These are phyloP conservation scores for Macrophya annulata DNA, from an alignment of 2,888 invertebrate species.

Conservation along the genomic window DNA sequence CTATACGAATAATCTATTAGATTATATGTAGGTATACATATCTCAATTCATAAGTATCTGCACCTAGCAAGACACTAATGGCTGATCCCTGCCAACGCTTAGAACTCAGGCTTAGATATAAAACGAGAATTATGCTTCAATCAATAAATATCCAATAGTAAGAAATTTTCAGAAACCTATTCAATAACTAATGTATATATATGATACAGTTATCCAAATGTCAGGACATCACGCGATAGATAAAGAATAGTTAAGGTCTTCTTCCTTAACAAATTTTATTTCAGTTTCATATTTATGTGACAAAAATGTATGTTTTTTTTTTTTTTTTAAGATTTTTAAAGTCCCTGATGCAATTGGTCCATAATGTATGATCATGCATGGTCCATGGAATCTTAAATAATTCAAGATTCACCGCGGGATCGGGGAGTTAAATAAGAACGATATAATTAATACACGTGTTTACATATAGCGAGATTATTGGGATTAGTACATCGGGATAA, in stretches of 20 bases:
- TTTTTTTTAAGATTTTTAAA: no score
- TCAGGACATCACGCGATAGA: not conserved
- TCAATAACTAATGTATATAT: not conserved
- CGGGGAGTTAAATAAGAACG: not conserved
- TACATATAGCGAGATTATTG: not conserved
- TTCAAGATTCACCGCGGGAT: not conserved
- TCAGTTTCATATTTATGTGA: no score
- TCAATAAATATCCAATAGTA: not conserved
- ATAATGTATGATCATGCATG: not conserved
- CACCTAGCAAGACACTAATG: constrained; percentile 23
- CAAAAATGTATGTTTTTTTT: no score
- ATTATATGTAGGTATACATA: constrained; percentile 19
- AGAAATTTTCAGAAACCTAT: not conserved
- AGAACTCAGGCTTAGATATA: not conserved
- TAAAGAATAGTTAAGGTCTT: not conserved
- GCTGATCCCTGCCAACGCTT: not conserved
- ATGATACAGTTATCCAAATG: not conserved
- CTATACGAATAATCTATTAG: constrained; percentile 29
- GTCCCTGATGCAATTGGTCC: not conserved
- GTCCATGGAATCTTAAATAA: not conserved
- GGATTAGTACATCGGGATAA: constrained; percentile 31
- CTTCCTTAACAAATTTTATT: not conserved
- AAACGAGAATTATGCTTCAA: not conserved
- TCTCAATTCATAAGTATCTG: constrained; percentile 33
- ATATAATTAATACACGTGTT: constrained; percentile 21